phyloP scores from a whole-genome alignment of 2,113 vertebrate species.

The Paradoxurus hermaphroditus region DNA sequence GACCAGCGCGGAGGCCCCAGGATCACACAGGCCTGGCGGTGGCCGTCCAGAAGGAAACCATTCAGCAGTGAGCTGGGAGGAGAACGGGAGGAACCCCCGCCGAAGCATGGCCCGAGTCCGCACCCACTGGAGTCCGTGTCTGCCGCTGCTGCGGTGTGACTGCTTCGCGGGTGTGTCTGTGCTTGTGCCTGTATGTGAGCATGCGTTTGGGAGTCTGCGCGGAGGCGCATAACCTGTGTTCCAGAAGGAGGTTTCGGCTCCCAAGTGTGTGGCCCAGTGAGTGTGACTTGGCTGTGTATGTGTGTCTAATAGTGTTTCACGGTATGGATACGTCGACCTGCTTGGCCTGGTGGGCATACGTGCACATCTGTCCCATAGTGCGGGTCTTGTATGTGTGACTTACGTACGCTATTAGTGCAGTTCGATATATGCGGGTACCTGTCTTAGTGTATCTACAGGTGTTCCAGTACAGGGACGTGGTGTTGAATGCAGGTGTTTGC shows the following conservation, averaged over 20 bases:
- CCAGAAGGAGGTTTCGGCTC: no score
- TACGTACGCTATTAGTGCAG: background rate
- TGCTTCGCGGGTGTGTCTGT: rapidly evolving
- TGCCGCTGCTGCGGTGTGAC: background rate
- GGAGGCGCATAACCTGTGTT: no score
- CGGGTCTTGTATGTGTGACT: background rate
- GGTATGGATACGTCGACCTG: rapidly evolving
- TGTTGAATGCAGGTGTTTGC: background rate
- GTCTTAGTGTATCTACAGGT: background rate
- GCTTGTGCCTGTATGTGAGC: no score
- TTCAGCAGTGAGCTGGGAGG: background rate
- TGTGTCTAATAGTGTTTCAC: background rate
- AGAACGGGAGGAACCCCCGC: background rate
- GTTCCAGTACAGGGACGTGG: background rate
- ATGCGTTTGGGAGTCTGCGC: background rate
- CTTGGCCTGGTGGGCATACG: background rate
- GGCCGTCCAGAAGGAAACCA: background rate
- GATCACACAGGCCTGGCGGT: rapidly evolving
- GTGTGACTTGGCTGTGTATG: background rate
- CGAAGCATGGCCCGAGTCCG: rapidly evolving
- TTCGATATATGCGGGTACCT: background rate
- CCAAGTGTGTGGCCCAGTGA: background rate
- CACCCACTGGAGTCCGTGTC: background rate
- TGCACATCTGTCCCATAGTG: background rate
- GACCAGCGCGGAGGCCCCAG: background rate